Evolutionary conservation across 2,797 vertebrate species (phyloP).

Genomic region (Thunnus albacares): DNA sequence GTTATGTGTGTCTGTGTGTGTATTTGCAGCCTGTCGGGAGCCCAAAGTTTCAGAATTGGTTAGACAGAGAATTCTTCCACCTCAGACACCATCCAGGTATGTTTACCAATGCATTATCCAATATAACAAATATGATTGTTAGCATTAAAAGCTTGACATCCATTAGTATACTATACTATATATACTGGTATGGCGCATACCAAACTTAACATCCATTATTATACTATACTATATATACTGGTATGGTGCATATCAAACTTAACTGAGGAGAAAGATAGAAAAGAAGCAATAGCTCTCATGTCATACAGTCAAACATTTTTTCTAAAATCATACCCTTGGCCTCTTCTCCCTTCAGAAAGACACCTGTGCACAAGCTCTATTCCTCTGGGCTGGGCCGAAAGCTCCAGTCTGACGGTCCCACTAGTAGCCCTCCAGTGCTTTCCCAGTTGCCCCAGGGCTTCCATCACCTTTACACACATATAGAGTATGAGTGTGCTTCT

Average conservation of each 20-base stretch:
- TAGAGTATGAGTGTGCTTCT: constrained; percentile 95
- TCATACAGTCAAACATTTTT: background rate
- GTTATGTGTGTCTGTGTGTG: constrained; percentile 37
- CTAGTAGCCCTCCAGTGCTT: constrained; percentile 84
- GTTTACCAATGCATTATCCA: background rate
- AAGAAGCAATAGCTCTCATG: background rate
- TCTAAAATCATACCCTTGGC: background rate
- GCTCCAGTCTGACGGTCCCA: constrained; percentile 81
- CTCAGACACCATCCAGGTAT: constrained; percentile 92
- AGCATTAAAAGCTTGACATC: background rate
- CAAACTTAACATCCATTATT: background rate
- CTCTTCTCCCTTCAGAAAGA: constrained; percentile 86
- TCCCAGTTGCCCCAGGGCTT: constrained; percentile 90
- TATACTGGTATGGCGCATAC: too few relatives aligned
- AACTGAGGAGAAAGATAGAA: too few relatives aligned
- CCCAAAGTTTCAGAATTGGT: constrained; percentile 97
- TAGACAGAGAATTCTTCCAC: constrained; percentile 91
- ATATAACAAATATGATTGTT: background rate
- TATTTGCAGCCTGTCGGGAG: constrained; percentile 92
- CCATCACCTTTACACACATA: constrained; percentile 94
- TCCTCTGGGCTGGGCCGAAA: constrained; percentile 84
- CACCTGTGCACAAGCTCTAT: constrained; percentile 93
- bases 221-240: too few relatives aligned
- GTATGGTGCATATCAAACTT: too few relatives aligned
- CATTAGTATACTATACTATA: too few relatives aligned